phyloP scores from a whole-genome alignment of 2,888 invertebrate species.

The Eupithecia dodoneata region DNA sequence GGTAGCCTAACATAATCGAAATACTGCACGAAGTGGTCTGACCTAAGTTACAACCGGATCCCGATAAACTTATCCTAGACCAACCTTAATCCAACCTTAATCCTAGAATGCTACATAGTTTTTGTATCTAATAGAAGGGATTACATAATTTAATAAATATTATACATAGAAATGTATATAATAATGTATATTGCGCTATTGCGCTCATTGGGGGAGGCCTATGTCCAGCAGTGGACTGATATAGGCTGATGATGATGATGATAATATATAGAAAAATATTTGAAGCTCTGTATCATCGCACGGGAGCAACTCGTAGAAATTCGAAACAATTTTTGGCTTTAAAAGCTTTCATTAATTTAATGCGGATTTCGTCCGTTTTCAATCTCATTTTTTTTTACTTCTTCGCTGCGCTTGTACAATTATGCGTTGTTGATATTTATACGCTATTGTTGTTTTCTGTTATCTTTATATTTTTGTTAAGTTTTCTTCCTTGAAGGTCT shows the following conservation, averaged over 20 bases:
- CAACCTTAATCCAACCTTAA: no score
- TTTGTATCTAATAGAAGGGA: no score
- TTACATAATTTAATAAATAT: no score
- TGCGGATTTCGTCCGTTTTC: not conserved
- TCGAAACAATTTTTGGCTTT: not conserved
- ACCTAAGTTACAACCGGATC: conserved; percentile 23
- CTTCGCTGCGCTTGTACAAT: not conserved
- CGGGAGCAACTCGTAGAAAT: not conserved
- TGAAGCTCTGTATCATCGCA: not conserved
- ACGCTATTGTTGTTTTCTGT: not conserved
- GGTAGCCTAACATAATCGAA: conserved; percentile 9
- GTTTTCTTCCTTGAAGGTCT: not conserved
- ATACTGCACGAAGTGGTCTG: conserved; percentile 15
- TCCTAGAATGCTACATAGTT: no score
- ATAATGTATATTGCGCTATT: no score
- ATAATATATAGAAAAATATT: not conserved
- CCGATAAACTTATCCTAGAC: conserved; percentile 1
- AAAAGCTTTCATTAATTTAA: not conserved
- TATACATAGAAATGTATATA: no score
- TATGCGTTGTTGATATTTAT: not conserved
- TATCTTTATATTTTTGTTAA: not conserved
- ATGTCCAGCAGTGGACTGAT: no score
- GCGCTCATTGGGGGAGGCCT: no score
- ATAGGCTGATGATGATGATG: no score
- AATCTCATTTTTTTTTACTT: not conserved